phyloP scores from a whole-genome alignment of 2,113 vertebrate genomes.

The Sciurus niger region DNA sequence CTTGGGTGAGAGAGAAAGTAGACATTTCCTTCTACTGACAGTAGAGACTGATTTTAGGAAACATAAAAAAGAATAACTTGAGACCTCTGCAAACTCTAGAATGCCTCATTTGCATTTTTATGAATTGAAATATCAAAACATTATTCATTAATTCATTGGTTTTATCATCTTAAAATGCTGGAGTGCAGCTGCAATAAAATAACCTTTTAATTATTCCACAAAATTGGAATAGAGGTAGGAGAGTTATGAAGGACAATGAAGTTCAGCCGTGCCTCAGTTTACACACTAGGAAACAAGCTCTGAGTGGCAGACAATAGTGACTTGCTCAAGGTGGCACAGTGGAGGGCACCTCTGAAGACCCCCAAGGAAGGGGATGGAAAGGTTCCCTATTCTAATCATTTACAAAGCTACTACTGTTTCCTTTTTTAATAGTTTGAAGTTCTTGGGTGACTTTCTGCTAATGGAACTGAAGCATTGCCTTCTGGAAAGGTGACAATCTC shows the following conservation, averaged over 20 bases:
- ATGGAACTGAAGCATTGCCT: not conserved
- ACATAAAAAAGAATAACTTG: not conserved
- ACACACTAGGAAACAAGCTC: not conserved
- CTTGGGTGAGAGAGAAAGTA: not conserved
- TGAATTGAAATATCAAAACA: slow-evolving; percentile 22
- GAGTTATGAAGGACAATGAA: not conserved
- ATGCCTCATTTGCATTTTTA: not conserved
- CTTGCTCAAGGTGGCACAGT: not conserved
- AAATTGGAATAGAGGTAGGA: not conserved
- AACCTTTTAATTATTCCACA: slow-evolving; percentile 34
- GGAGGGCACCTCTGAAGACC: not conserved
- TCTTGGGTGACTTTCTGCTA: not conserved
- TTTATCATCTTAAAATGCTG: not conserved
- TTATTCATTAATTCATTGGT: not conserved
- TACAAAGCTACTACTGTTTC: not conserved
- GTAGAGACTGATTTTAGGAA: not conserved
- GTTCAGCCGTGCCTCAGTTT: not conserved
- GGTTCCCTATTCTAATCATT: too few relatives aligned
- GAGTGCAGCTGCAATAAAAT: not conserved
- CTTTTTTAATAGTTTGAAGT: not conserved
- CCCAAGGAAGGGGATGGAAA: not conserved
- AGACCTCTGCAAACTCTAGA: not conserved
- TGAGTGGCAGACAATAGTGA: not conserved
- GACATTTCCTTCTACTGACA: not conserved
- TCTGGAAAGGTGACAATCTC: not conserved